These are phyloP conservation scores for Hippolais icterina DNA, from an alignment of 2,113 vertebrate genomes.

Conservation along the genomic window DNA sequence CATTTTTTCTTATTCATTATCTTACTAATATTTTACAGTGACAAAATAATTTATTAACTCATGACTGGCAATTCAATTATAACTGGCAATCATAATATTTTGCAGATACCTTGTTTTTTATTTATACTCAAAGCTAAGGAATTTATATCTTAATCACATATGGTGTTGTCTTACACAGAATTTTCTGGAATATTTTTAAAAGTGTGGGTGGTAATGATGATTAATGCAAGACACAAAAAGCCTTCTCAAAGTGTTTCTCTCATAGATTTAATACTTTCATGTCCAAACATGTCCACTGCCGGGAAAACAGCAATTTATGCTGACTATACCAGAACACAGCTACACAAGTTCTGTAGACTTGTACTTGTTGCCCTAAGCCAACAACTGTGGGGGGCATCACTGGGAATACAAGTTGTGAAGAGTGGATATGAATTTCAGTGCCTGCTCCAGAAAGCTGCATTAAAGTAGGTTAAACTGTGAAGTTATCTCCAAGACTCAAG, in stretches of 20 bases:
- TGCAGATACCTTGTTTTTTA: neutral
- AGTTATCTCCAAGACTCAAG: neutral
- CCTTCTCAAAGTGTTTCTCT: slow-evolving; percentile 35
- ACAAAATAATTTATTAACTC: neutral
- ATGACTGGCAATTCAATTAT: neutral
- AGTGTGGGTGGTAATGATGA: slow-evolving; percentile 22
- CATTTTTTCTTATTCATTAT: neutral
- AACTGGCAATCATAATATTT: neutral
- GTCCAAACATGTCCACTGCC: slow-evolving; percentile 50
- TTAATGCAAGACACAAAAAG: slow-evolving; percentile 24
- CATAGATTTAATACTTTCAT: slow-evolving; percentile 30
- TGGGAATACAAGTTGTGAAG: neutral
- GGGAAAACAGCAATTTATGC: slow-evolving; percentile 14
- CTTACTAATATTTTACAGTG: neutral
- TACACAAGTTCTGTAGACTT: neutral
- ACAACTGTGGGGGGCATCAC: rapidly evolving
- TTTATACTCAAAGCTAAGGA: neutral
- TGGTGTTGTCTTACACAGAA: neutral
- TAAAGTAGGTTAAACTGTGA: neutral
- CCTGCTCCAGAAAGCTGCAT: neutral
- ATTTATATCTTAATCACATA: neutral
- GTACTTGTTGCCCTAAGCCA: neutral
- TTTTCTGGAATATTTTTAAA: slow-evolving; percentile 49
- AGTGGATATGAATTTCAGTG: neutral
- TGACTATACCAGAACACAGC: neutral